Percentiles rank a stretch among this genome's conserved stretches.
These are phyloP conservation scores for Cyclophora punctaria DNA, from an alignment of 2,888 invertebrate genomes.

Conservation along the genomic window DNA sequence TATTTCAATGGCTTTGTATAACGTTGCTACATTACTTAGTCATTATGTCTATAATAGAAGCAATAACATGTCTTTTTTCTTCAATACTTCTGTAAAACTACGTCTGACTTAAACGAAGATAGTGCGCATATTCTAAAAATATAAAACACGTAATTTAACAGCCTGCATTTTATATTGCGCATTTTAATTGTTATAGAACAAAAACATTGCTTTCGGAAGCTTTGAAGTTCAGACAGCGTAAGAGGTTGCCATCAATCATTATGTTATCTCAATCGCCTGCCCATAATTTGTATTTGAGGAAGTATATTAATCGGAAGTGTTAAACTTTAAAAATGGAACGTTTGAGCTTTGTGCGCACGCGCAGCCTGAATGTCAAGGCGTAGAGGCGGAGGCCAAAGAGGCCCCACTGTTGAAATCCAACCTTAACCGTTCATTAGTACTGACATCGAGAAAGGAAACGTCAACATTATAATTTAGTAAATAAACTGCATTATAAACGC, in stretches of 20 bases:
- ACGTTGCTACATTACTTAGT: background rate
- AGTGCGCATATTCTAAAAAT: constrained; percentile 5
- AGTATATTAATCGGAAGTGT: constrained; percentile 62
- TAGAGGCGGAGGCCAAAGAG: constrained; percentile 37
- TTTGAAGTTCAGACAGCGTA: background rate
- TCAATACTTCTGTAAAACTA: too few relatives aligned
- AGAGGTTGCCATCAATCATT: constrained; percentile 6
- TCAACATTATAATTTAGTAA: too few relatives aligned
- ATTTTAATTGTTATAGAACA: background rate
- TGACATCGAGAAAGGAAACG: background rate
- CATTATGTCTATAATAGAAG: constrained; percentile 5
- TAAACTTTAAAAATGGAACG: constrained; percentile 59
- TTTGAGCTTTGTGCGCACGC: constrained; percentile 50
- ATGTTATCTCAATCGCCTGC: constrained; percentile 4
- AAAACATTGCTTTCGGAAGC: background rate
- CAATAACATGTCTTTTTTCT: too few relatives aligned
- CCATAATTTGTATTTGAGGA: constrained; percentile 40
- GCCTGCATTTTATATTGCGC: background rate
- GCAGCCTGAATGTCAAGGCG: constrained; percentile 67
- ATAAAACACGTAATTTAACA: background rate
- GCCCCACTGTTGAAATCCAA: constrained; percentile 22
- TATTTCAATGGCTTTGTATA: constrained; percentile 7
- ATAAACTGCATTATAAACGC: too few relatives aligned
- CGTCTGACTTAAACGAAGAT: background rate
- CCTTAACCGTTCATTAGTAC: constrained; percentile 15